Percentiles rank a stretch among this genome's conserved stretches.
Conservation (phyloP, 2,888 invertebrate species). For the Drepana falcataria region DNA sequence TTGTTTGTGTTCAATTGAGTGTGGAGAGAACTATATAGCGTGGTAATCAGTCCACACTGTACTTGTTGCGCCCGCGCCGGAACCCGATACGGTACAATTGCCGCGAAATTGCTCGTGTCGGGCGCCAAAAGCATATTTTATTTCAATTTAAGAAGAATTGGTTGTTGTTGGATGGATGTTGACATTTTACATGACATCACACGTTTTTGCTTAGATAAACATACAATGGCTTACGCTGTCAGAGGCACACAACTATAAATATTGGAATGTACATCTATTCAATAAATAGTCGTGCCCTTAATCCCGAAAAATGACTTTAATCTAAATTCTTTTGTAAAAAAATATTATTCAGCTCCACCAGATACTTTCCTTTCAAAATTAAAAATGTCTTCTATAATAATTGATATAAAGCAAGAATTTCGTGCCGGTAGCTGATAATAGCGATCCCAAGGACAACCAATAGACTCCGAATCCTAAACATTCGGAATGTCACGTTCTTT, state of each 20-base stretch:
- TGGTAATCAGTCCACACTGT: constrained; percentile 27
- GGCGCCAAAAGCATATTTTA: not conserved
- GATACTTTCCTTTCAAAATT: too few species aligned
- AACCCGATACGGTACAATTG: constrained; percentile 5
- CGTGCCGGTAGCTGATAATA: too few species aligned
- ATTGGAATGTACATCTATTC: too few species aligned
- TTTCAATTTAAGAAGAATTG: not conserved
- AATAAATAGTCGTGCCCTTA: too few species aligned
- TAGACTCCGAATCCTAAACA: too few species aligned
- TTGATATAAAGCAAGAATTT: too few species aligned
- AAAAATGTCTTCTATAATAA: too few species aligned
- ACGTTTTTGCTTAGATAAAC: not conserved
- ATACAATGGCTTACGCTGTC: not conserved
- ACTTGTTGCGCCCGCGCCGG: constrained; percentile 14
- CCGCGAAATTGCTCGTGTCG: not conserved
- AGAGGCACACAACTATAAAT: too few species aligned
- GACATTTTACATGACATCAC: not conserved
- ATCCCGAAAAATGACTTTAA: too few species aligned
- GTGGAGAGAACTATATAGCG: constrained; percentile 29
- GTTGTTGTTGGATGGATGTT: not conserved
- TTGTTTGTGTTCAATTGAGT: constrained; percentile 43
- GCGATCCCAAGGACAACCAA: too few species aligned
- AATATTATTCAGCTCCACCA: too few species aligned
- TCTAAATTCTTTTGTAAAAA: too few species aligned
- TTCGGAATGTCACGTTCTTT: not conserved